Evolutionary conservation across 2,888 invertebrate genomes (phyloP).

Genomic region (Amphiduros pacificus): DNA sequence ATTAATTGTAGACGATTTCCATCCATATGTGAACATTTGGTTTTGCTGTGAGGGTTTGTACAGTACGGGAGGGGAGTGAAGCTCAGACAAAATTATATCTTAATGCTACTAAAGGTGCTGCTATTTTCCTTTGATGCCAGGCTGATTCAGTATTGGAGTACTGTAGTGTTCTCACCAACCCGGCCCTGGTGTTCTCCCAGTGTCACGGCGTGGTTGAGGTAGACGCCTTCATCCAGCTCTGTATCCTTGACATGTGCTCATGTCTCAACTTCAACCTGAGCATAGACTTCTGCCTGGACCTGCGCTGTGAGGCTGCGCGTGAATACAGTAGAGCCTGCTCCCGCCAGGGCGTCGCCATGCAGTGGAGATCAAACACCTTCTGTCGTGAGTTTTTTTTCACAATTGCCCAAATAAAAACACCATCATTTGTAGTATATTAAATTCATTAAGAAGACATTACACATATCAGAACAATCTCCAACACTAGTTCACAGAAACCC

Average conservation of each 20-base stretch:
- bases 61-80: too few relatives aligned
- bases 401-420: too few relatives aligned
- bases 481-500: too few relatives aligned
- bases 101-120: too few relatives aligned
- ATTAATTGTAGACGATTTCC: too few relatives aligned
- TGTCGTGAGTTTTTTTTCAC: slow-evolving; percentile 29
- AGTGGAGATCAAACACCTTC: slow-evolving; percentile 27
- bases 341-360: slow-evolving; percentile 59
- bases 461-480: not conserved
- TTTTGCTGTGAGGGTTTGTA: too few relatives aligned
- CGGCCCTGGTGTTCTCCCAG: slow-evolving; percentile 3
- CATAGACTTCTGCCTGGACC: slow-evolving; percentile 1
- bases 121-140: not conserved
- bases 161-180: slow-evolving; percentile 16
- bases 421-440: too few relatives aligned
- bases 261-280: slow-evolving; percentile 12
- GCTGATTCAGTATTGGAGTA: not conserved
- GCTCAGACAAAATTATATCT: too few relatives aligned
- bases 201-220: slow-evolving; percentile 22
- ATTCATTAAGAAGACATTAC: not conserved
- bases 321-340: slow-evolving; percentile 27
- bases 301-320: slow-evolving; percentile 24
- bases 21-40: too few relatives aligned
- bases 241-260: slow-evolving; percentile 27
- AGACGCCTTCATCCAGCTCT: slow-evolving; percentile 14